These are phyloP conservation scores for Mesochorus sp. DNA, from an alignment of 2,888 invertebrate genomes.

Conservation along the genomic window DNA sequence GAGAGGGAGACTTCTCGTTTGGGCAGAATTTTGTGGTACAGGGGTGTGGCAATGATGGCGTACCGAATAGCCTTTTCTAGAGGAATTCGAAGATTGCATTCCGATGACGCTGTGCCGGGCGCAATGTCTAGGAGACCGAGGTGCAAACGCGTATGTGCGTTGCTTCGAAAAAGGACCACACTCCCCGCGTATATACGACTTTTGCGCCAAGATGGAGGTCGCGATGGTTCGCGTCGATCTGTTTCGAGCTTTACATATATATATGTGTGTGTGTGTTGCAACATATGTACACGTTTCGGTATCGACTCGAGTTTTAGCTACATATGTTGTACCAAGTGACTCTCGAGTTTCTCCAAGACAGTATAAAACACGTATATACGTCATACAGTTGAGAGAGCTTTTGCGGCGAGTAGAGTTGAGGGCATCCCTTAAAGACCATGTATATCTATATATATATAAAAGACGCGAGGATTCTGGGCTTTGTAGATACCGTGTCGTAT, in stretches of 20 bases:
- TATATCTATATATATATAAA: not conserved
- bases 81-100: slow-evolving; percentile 65
- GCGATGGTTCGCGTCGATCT: slow-evolving; percentile 49
- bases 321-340: slow-evolving; percentile 50
- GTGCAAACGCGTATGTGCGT: slow-evolving; percentile 24
- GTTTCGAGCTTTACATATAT: slow-evolving; percentile 36
- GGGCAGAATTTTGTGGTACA: slow-evolving; percentile 30
- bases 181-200: not conserved
- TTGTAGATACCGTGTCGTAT: slow-evolving; percentile 46
- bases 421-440: slow-evolving; percentile 50
- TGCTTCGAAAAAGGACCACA: not conserved
- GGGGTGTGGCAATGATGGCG: slow-evolving; percentile 31
- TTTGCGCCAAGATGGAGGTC: slow-evolving; percentile 32
- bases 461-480: slow-evolving; percentile 35
- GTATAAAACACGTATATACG: not conserved
- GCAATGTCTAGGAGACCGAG: too few relatives aligned
- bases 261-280: not conserved
- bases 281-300: not conserved
- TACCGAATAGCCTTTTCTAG: slow-evolving; percentile 29
- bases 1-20: slow-evolving; percentile 14
- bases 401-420: slow-evolving; percentile 45
- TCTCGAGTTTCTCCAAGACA: slow-evolving; percentile 45
- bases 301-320: slow-evolving; percentile 36
- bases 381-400: slow-evolving; percentile 7
- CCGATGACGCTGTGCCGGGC: slow-evolving; percentile 52